phyloP scores from a whole-genome alignment of 2,888 invertebrate genomes.

The Stenolophus ochropezus region DNA sequence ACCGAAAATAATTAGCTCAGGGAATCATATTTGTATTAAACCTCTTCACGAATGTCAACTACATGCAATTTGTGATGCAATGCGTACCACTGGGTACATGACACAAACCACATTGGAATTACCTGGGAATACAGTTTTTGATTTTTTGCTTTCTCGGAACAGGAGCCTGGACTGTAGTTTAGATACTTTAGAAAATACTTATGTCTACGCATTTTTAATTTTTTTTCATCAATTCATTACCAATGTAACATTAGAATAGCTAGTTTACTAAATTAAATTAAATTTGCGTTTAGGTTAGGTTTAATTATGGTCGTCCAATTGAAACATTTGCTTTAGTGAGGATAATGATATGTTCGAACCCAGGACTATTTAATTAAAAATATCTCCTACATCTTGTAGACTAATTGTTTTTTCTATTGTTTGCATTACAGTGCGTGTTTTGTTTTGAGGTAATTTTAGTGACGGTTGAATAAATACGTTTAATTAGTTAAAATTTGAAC shows the following conservation, averaged over 20 bases:
- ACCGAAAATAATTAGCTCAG: conserved; percentile 36
- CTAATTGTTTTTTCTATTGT: neutral
- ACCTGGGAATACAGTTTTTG: conserved; percentile 15
- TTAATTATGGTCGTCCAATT: neutral
- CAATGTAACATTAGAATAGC: too few relatives aligned
- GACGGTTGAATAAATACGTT: neutral
- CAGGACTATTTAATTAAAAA: too few relatives aligned
- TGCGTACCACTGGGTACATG: neutral
- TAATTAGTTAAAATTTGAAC: conserved; percentile 23
- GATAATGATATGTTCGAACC: too few relatives aligned
- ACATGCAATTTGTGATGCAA: conserved; percentile 10
- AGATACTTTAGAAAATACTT: too few relatives aligned
- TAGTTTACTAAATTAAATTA: too few relatives aligned
- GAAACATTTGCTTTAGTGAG: neutral
- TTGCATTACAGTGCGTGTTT: neutral
- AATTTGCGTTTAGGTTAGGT: neutral
- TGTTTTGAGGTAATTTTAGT: conserved; percentile 2
- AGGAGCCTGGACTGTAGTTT: neutral
- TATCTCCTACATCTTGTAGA: too few relatives aligned
- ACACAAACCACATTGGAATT: conserved; percentile 19
- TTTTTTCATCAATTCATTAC: too few relatives aligned
- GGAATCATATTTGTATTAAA: conserved; percentile 5
- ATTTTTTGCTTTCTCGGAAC: neutral
- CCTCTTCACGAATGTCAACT: conserved; percentile 8
- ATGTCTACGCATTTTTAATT: too few relatives aligned